phyloP scores from a whole-genome alignment of 2,888 invertebrate genomes.

The Meandrusa payeni region DNA sequence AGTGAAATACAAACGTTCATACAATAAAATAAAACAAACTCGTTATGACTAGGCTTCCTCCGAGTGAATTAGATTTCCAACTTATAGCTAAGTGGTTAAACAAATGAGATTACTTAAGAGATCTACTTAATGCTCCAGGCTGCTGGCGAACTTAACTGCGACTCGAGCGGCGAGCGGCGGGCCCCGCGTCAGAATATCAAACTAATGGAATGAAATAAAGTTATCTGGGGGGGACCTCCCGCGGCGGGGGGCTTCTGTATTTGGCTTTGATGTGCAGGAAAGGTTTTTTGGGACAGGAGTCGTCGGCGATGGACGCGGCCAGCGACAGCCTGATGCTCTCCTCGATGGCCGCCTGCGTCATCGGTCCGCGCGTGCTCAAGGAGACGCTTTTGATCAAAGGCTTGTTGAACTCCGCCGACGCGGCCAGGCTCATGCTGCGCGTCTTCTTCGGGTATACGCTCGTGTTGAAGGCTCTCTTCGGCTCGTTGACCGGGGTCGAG shows the following conservation, averaged over 20 bases:
- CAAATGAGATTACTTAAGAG: slow-evolving; percentile 60
- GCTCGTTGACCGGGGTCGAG: slow-evolving; percentile 55
- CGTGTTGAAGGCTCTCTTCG: slow-evolving; percentile 43
- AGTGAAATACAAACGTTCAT: slow-evolving; percentile 33
- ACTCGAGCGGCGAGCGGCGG: not conserved
- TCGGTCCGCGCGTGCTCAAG: slow-evolving; percentile 43
- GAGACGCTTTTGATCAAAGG: slow-evolving; percentile 53
- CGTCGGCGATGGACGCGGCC: slow-evolving; percentile 62
- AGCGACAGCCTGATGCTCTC: slow-evolving; percentile 69
- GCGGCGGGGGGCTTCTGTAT: slow-evolving; percentile 85
- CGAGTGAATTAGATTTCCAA: slow-evolving; percentile 40
- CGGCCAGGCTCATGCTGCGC: slow-evolving; percentile 67
- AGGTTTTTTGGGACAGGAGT: slow-evolving; percentile 65
- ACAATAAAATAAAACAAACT: slow-evolving; percentile 34
- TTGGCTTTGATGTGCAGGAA: slow-evolving; percentile 87
- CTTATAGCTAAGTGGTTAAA: slow-evolving; percentile 43
- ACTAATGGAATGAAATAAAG: slow-evolving; percentile 55
- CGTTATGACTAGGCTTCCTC: slow-evolving; percentile 60
- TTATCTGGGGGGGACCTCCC: slow-evolving; percentile 82
- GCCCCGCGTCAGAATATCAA: slow-evolving; percentile 33
- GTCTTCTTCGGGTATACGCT: slow-evolving; percentile 55
- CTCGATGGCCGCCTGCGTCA: slow-evolving; percentile 74
- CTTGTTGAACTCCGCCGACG: slow-evolving; percentile 42
- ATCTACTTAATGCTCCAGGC: slow-evolving; percentile 56
- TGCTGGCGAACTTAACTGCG: slow-evolving; percentile 32